phyloP scores from a whole-genome alignment of 2,797 vertebrate genomes.

The Calcarius lapponicus region DNA sequence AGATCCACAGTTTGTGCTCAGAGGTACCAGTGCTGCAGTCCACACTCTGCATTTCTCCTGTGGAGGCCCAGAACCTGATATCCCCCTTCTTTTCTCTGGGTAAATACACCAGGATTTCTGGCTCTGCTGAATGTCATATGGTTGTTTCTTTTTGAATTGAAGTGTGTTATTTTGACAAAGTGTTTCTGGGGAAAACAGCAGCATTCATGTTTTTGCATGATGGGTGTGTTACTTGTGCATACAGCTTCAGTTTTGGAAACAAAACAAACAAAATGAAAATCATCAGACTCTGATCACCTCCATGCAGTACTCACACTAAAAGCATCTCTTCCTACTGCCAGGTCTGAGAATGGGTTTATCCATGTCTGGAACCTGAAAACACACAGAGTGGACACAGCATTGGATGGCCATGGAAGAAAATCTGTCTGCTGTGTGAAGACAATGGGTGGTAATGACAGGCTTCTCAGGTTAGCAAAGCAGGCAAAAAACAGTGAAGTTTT shows the following conservation, averaged over 20 bases:
- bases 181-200: background rate
- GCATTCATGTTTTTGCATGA: background rate
- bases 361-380: conserved; percentile 92
- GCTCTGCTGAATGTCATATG: background rate
- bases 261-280: background rate
- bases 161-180: background rate
- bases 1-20: conserved; percentile 87
- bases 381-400: conserved; percentile 74
- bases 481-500: background rate
- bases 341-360: conserved; percentile 86
- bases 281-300: background rate
- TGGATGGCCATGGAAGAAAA: conserved; percentile 86
- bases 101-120: conserved; percentile 67
- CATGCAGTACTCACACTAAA: background rate
- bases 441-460: conserved; percentile 65
- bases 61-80: conserved; percentile 28
- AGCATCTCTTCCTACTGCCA: conserved; percentile 58
- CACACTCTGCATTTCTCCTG: conserved; percentile 87
- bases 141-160: background rate
- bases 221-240: background rate
- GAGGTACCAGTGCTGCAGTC: conserved; percentile 84
- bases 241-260: background rate
- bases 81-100: conserved; percentile 90
- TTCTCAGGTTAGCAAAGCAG: conserved; percentile 85
- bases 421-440: conserved; percentile 86